phyloP scores from a whole-genome alignment of 2,113 vertebrate genomes.

The Marmota flaviventris region DNA sequence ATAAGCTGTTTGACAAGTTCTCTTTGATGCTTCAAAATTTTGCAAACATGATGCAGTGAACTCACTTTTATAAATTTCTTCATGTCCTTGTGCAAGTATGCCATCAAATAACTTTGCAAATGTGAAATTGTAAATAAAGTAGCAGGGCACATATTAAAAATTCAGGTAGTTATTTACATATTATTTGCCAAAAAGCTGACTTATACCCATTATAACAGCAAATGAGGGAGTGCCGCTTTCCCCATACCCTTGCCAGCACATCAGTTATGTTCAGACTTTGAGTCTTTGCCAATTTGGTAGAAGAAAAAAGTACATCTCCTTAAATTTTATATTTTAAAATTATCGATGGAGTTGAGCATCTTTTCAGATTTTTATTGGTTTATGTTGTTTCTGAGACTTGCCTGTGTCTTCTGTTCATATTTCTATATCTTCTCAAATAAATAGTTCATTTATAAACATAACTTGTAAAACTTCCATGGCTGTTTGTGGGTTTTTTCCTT shows the following conservation, averaged over 20 bases:
- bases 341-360: conserved; percentile 5
- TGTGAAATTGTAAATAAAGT: neutral
- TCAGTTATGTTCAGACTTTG: conserved; percentile 19
- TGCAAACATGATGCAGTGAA: neutral
- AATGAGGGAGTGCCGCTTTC: neutral
- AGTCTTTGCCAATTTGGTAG: conserved; percentile 27
- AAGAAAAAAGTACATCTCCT: conserved; percentile 9
- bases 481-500: neutral
- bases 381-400: conserved; percentile 46
- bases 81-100: neutral
- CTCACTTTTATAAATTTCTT: conserved; percentile 13
- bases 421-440: neutral
- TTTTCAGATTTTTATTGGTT: conserved; percentile 53
- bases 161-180: conserved; percentile 17
- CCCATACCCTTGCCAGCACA: neutral
- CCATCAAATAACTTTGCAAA: neutral
- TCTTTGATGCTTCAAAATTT: conserved; percentile 1
- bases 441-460: neutral
- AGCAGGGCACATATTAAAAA: neutral
- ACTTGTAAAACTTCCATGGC: neutral
- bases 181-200: conserved; percentile 9
- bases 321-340: conserved; percentile 51
- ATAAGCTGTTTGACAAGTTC: neutral
- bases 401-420: neutral
- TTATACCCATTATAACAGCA: neutral